Conservation (phyloP, 2,113 vertebrate genomes). For the Hypanus sabinus region DNA sequence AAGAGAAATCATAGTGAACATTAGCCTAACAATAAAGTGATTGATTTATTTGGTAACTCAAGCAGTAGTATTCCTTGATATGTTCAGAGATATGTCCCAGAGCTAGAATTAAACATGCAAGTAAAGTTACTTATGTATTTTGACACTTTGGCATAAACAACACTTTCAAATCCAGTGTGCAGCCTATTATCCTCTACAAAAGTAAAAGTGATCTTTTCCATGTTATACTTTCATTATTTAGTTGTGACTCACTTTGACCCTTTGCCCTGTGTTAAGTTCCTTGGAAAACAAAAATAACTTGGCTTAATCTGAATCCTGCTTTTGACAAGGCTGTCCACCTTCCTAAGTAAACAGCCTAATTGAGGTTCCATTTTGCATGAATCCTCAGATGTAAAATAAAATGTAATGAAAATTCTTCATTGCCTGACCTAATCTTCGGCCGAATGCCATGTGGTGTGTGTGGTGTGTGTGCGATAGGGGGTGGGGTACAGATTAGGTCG, state of each 20-base stretch:
- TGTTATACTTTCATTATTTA: constrained; percentile 19
- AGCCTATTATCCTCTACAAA: background rate
- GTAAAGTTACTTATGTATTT: background rate
- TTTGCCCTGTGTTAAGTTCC: background rate
- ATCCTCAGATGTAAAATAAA: background rate
- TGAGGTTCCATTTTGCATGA: background rate
- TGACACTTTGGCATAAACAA: background rate
- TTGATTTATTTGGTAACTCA: background rate
- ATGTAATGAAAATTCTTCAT: background rate
- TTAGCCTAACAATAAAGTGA: background rate
- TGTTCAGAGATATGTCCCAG: background rate
- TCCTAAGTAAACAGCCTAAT: background rate
- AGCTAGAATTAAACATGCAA: background rate
- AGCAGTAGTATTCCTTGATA: background rate
- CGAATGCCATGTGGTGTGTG: background rate
- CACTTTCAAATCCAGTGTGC: background rate
- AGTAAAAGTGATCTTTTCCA: constrained; percentile 6
- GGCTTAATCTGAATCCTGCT: background rate
- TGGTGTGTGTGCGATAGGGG: background rate
- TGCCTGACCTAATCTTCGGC: background rate
- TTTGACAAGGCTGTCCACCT: background rate
- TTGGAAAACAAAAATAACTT: constrained; percentile 11
- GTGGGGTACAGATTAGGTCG: no score
- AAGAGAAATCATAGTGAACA: background rate
- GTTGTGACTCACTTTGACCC: constrained; percentile 1